Conservation (phyloP, 2,113 vertebrate genomes). For the Emydura subglobosa region DNA sequence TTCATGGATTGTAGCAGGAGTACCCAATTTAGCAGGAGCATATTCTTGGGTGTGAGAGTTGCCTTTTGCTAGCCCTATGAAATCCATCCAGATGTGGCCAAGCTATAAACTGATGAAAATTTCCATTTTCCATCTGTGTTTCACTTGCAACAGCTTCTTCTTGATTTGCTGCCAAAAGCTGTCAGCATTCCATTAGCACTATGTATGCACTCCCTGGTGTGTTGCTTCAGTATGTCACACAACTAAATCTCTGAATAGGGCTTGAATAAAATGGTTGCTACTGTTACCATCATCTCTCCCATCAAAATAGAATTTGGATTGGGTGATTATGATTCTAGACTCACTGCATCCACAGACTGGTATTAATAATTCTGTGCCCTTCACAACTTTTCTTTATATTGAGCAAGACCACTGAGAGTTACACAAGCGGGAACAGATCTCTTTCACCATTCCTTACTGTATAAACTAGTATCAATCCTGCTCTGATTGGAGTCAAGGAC, state of each 20-base stretch:
- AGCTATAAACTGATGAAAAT: neutral
- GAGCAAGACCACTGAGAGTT: neutral
- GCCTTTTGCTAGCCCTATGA: neutral
- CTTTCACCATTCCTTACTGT: neutral
- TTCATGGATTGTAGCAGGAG: neutral
- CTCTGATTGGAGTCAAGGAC: neutral
- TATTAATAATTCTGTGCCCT: neutral
- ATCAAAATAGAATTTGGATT: neutral
- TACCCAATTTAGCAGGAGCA: neutral
- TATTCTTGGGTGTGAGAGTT: neutral
- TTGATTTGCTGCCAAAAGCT: neutral
- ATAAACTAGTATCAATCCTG: neutral
- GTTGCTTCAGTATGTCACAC: neutral
- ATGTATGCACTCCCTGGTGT: neutral
- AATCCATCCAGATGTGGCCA: neutral
- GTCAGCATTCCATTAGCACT: rapidly evolving
- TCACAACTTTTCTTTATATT: neutral
- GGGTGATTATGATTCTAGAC: neutral
- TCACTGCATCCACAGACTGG: rapidly evolving
- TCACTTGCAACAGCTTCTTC: neutral
- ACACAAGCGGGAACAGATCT: neutral
- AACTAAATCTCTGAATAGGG: neutral
- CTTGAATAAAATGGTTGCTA: neutral
- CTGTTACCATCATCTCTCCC: neutral
- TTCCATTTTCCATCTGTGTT: neutral